Percentiles rank a stretch among this genome's conserved stretches.
Conservation (phyloP, 2,888 invertebrate genomes). For the Bedellia somnulentella region DNA sequence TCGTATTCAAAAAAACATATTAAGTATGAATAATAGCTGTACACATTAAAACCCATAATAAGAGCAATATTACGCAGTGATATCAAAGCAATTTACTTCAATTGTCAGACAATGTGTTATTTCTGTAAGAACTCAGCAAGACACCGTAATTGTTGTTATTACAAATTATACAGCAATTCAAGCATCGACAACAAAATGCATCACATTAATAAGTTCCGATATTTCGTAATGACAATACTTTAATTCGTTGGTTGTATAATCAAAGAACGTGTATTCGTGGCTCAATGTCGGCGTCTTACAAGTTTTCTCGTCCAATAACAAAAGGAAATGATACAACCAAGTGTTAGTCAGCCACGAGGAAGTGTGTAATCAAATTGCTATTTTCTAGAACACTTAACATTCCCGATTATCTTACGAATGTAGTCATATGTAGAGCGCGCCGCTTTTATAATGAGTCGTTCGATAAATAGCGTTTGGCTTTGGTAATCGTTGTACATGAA, state of each 20-base stretch:
- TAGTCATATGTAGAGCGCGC: too few relatives aligned
- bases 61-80: too few relatives aligned
- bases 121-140: constrained; percentile 4
- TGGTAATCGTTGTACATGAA: too few relatives aligned
- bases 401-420: too few relatives aligned
- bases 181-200: too few relatives aligned
- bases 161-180: constrained; percentile 6
- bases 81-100: constrained; percentile 11
- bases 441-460: too few relatives aligned
- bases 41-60: too few relatives aligned
- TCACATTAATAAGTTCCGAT: constrained; percentile 12
- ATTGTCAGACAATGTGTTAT: constrained; percentile 7
- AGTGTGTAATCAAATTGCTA: not conserved
- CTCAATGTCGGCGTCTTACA: not conserved
- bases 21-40: too few relatives aligned
- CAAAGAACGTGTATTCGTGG: constrained; percentile 7
- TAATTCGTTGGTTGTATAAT: constrained; percentile 15
- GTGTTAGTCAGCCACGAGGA: not conserved
- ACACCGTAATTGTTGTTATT: constrained; percentile 13
- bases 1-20: too few relatives aligned
- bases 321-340: not conserved
- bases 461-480: too few relatives aligned
- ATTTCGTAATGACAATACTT: constrained; percentile 23
- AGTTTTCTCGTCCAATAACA: not conserved
- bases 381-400: constrained; percentile 1